These are phyloP conservation scores for Taurulus bubalis DNA, from an alignment of 2,113 vertebrate species.

Conservation along the genomic window DNA sequence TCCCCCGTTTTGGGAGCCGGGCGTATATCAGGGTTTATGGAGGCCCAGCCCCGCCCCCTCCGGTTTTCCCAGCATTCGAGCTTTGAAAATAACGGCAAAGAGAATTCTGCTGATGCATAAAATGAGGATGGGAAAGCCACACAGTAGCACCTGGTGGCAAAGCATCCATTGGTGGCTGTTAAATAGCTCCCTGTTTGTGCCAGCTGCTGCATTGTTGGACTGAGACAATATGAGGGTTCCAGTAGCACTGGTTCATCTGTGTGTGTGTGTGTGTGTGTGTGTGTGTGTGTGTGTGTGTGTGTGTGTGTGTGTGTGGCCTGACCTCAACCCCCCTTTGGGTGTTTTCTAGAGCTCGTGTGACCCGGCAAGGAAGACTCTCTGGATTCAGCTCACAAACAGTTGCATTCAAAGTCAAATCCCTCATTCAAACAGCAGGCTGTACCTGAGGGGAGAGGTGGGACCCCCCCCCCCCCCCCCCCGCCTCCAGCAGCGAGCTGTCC, in stretches of 20 bases:
- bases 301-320: constrained; percentile 37
- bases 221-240: constrained; percentile 83
- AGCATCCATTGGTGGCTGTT: constrained; percentile 79
- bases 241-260: constrained; percentile 65
- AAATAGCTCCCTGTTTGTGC: constrained; percentile 80
- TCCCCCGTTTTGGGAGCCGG: constrained; percentile 37
- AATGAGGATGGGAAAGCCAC: constrained; percentile 81
- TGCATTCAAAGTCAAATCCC: constrained; percentile 56
- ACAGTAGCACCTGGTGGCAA: constrained; percentile 79
- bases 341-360: constrained; percentile 60
- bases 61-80: constrained; percentile 57
- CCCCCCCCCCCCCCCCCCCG: not conserved
- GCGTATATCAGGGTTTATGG: constrained; percentile 62
- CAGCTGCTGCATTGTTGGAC: constrained; percentile 82
- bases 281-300: constrained; percentile 36
- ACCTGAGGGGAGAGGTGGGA: constrained; percentile 29
- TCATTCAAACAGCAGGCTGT: constrained; percentile 48
- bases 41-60: not conserved
- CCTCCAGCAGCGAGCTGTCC: not conserved
- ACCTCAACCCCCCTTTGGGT: constrained; percentile 44
- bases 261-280: constrained; percentile 53
- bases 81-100: constrained; percentile 76
- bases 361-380: constrained; percentile 51
- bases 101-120: constrained; percentile 82
- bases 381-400: constrained; percentile 48